Evolutionary conservation across 2,113 vertebrate species (phyloP).

Genomic region (Xiphias gladius): DNA sequence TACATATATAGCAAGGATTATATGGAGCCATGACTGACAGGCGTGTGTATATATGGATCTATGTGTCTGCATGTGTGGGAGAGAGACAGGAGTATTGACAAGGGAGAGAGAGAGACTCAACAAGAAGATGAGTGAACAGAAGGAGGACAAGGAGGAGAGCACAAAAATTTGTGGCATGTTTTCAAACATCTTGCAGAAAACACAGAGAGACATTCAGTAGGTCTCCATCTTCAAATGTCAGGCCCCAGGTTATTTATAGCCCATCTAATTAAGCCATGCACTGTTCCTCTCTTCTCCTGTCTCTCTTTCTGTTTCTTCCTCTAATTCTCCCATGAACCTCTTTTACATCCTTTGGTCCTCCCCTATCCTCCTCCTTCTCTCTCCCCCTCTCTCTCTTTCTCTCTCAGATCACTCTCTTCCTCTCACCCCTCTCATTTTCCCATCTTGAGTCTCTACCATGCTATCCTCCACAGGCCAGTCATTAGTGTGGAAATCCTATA

Average conservation of each 20-base stretch:
- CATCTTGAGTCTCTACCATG: constrained; percentile 22
- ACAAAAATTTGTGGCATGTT: constrained; percentile 69
- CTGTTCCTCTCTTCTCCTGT: constrained; percentile 61
- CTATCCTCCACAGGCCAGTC: constrained; percentile 50
- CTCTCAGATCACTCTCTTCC: constrained; percentile 18
- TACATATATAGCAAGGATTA: constrained; percentile 62
- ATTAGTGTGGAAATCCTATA: constrained; percentile 60
- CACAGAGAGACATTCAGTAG: constrained; percentile 67
- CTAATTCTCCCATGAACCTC: constrained; percentile 64
- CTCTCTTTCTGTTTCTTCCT: constrained; percentile 56
- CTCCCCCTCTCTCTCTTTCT: not conserved
- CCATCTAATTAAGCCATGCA: constrained; percentile 80
- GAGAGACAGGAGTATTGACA: constrained; percentile 49
- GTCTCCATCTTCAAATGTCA: constrained; percentile 82
- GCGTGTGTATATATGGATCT: constrained; percentile 17
- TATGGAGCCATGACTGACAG: constrained; percentile 40
- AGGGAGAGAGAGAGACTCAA: constrained; percentile 33
- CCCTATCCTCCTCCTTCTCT: constrained; percentile 12
- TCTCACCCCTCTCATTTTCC: constrained; percentile 1
- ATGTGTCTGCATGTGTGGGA: constrained; percentile 34
- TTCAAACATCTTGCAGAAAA: constrained; percentile 76
- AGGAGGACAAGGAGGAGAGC: constrained; percentile 27
- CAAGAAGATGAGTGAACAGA: constrained; percentile 15
- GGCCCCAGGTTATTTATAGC: constrained; percentile 82
- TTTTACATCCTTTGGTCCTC: constrained; percentile 57